phyloP scores from a whole-genome alignment of 1,140 invertebrate genomes.

The Calliphora vicina region DNA sequence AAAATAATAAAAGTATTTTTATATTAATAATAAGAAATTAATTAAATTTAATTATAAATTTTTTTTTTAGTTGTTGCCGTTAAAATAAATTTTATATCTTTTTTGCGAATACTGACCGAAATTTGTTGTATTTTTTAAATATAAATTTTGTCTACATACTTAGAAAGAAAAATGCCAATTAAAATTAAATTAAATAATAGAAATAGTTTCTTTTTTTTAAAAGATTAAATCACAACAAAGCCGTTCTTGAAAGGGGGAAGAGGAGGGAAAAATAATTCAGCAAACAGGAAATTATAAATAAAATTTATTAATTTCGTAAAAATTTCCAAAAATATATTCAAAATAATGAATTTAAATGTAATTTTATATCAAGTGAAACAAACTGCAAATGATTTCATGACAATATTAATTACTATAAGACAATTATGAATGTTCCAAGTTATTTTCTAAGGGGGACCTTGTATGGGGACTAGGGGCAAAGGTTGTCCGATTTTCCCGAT shows the following conservation, averaged over 20 bases:
- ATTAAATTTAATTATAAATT: neutral
- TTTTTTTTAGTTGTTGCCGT: too few relatives aligned
- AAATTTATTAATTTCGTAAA: too few relatives aligned
- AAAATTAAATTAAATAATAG: neutral
- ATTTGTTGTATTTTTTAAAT: slow-evolving; percentile 20
- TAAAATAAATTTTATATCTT: slow-evolving; percentile 25
- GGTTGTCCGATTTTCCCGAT: too few relatives aligned
- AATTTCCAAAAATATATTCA: too few relatives aligned
- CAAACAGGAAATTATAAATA: neutral
- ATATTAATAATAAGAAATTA: neutral
- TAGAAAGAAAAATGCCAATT: slow-evolving; percentile 19
- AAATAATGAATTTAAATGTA: too few relatives aligned
- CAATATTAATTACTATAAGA: too few relatives aligned
- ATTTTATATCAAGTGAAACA: too few relatives aligned
- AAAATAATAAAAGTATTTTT: neutral
- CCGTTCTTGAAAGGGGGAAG: neutral
- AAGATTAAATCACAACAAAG: slow-evolving; percentile 31
- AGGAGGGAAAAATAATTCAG: too few relatives aligned
- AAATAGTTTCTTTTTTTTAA: neutral
- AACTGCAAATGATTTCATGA: too few relatives aligned
- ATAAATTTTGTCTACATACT: slow-evolving; percentile 24
- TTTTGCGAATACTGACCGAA: slow-evolving; percentile 38
- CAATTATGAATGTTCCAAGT: too few relatives aligned
- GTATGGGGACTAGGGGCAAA: too few relatives aligned
- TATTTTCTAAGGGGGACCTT: too few relatives aligned